These are phyloP conservation scores for Anarsia innoxiella DNA, from an alignment of 2,888 invertebrate genomes.

Conservation along the genomic window DNA sequence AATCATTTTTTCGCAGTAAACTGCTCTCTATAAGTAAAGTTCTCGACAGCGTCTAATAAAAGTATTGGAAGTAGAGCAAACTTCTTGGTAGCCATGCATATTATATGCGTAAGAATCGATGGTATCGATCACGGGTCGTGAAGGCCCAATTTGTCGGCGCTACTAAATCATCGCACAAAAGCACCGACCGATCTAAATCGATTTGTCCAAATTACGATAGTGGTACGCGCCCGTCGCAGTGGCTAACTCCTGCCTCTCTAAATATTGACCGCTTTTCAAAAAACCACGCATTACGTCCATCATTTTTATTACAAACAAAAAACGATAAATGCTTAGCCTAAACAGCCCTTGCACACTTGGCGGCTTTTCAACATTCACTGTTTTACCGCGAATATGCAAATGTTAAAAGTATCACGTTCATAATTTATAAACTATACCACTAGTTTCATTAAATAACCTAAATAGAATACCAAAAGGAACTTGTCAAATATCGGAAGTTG, in stretches of 20 bases:
- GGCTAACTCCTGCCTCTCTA: slow-evolving; percentile 34
- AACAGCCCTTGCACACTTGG: too few species aligned
- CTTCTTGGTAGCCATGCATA: background rate
- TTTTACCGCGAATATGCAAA: too few species aligned
- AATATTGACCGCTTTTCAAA: slow-evolving; percentile 42
- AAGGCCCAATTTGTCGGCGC: slow-evolving; percentile 63
- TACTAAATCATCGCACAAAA: slow-evolving; percentile 71
- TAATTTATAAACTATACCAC: too few species aligned
- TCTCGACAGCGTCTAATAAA: too few species aligned
- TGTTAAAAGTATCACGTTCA: too few species aligned
- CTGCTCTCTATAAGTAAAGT: too few species aligned
- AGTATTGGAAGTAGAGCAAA: too few species aligned
- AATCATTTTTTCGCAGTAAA: too few species aligned
- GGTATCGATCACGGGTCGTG: slow-evolving; percentile 43
- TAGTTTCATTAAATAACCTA: too few species aligned
- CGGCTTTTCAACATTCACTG: too few species aligned
- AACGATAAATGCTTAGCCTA: background rate
- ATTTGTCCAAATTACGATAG: slow-evolving; percentile 66
- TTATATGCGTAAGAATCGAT: slow-evolving; percentile 38
- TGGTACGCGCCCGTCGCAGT: slow-evolving; percentile 27
- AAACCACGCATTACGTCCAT: slow-evolving; percentile 38
- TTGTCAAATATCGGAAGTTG: slow-evolving; percentile 12
- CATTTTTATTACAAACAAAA: slow-evolving; percentile 12
- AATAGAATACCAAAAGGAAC: slow-evolving; percentile 9
- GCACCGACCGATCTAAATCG: slow-evolving; percentile 69